These are phyloP conservation scores for Decapterus maruadsi DNA, from an alignment of 2,797 vertebrate species.

Conservation along the genomic window DNA sequence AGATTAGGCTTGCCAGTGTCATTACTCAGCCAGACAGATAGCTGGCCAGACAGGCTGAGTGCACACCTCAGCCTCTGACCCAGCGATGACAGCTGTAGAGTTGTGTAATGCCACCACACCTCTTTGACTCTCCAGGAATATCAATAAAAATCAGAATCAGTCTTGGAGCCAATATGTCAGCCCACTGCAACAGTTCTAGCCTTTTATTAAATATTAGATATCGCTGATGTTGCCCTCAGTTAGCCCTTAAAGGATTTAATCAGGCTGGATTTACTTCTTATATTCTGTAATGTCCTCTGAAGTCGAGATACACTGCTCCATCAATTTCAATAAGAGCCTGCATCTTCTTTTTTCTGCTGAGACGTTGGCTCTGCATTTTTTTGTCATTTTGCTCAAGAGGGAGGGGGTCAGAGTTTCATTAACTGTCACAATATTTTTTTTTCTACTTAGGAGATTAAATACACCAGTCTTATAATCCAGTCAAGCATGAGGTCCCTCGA, in stretches of 20 bases:
- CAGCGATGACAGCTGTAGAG: conserved; percentile 61
- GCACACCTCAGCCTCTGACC: conserved; percentile 62
- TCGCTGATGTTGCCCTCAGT: conserved; percentile 1
- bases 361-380: conserved; percentile 25
- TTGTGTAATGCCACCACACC: conserved; percentile 51
- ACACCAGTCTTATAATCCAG: conserved; percentile 25
- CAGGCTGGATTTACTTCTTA: conserved; percentile 1
- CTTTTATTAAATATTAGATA: conserved; percentile 37
- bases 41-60: conserved; percentile 41
- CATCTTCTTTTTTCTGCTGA: neutral
- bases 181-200: conserved; percentile 5
- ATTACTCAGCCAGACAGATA: conserved; percentile 73
- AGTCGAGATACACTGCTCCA: conserved; percentile 22
- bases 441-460: conserved; percentile 15
- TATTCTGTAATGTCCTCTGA: neutral
- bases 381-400: neutral
- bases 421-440: conserved; percentile 20
- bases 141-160: conserved; percentile 54
- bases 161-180: conserved; percentile 28
- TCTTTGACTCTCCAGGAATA: conserved; percentile 46
- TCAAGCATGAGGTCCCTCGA: conserved; percentile 37
- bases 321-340: conserved; percentile 57
- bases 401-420: conserved; percentile 28
- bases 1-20: conserved; percentile 62
- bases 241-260: conserved; percentile 20